phyloP scores from a whole-genome alignment of 1,140 invertebrate species.

The Sitobion miscanthi region DNA sequence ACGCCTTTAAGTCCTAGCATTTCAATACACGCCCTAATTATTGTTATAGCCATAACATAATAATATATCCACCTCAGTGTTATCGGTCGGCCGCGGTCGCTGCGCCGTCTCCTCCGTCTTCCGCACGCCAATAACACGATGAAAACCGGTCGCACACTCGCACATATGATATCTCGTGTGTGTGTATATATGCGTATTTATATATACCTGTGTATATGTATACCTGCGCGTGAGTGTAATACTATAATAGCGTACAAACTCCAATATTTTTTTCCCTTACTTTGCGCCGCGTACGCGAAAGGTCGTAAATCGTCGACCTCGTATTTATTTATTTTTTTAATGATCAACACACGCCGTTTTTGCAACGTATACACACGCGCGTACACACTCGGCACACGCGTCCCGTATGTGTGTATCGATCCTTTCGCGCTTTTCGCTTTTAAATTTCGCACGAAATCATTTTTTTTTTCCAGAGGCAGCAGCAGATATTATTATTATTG shows the following conservation, averaged over 20 bases:
- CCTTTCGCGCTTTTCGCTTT: background rate
- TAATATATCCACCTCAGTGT: background rate
- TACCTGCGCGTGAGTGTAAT: background rate
- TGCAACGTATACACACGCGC: no score
- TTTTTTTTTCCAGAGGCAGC: background rate
- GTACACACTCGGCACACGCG: background rate
- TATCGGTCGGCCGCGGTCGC: background rate
- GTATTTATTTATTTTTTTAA: conserved; percentile 6
- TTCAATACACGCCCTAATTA: background rate
- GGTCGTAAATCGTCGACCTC: conserved; percentile 20
- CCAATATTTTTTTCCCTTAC: background rate
- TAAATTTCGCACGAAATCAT: background rate
- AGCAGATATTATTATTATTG: no score
- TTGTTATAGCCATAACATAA: background rate
- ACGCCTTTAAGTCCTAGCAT: background rate
- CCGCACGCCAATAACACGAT: background rate
- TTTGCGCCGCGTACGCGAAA: background rate
- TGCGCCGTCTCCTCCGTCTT: background rate
- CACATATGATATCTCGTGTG: background rate
- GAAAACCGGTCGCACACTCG: background rate
- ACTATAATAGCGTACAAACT: background rate
- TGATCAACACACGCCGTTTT: conserved; percentile 10
- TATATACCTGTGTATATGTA: background rate
- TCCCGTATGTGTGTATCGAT: background rate
- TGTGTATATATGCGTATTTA: background rate